A percentile compares a stretch with the other conserved stretches of the same genome.
Evolutionary conservation across 1,140 invertebrate species (phyloP).

Genomic region (Pseudomyrmex pallidus): DNA sequence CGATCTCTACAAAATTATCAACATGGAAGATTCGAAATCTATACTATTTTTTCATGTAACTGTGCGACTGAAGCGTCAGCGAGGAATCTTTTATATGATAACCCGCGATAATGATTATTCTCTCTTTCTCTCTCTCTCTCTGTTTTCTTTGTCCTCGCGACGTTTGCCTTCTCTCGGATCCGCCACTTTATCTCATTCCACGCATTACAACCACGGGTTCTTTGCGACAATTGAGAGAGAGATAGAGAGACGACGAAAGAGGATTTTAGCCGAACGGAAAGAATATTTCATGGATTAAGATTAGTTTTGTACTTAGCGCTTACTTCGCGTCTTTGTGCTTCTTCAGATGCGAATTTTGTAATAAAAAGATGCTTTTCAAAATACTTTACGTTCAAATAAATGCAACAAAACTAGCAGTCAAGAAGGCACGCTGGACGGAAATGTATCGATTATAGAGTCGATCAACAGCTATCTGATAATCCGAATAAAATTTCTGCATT

Average conservation of each 20-base stretch:
- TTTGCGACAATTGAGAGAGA: slow-evolving; percentile 45
- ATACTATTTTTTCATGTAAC: not conserved
- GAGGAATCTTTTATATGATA: slow-evolving; percentile 4
- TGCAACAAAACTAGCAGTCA: not conserved
- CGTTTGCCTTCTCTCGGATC: slow-evolving; percentile 54
- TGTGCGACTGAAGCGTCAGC: not conserved
- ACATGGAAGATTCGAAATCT: not conserved
- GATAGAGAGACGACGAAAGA: slow-evolving; percentile 10
- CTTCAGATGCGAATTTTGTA: not conserved
- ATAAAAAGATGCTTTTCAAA: too few species aligned
- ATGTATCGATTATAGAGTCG: slow-evolving; percentile 9
- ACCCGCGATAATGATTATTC: not conserved
- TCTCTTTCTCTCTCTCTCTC: not conserved
- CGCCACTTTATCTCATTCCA: slow-evolving; percentile 71
- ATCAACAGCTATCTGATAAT: not conserved
- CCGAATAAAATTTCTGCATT: slow-evolving; percentile 28
- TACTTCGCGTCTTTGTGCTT: not conserved
- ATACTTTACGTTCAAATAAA: not conserved
- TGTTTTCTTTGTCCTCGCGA: slow-evolving; percentile 29
- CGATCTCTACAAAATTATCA: not conserved
- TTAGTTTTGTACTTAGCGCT: slow-evolving; percentile 59
- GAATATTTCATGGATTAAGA: slow-evolving; percentile 79
- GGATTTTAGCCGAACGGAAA: slow-evolving; percentile 68
- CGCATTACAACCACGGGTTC: slow-evolving; percentile 24
- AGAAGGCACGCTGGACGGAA: not conserved